Evolutionary conservation across 2,797 vertebrate species (phyloP).

Genomic region (Adrianichthys oophorus): DNA sequence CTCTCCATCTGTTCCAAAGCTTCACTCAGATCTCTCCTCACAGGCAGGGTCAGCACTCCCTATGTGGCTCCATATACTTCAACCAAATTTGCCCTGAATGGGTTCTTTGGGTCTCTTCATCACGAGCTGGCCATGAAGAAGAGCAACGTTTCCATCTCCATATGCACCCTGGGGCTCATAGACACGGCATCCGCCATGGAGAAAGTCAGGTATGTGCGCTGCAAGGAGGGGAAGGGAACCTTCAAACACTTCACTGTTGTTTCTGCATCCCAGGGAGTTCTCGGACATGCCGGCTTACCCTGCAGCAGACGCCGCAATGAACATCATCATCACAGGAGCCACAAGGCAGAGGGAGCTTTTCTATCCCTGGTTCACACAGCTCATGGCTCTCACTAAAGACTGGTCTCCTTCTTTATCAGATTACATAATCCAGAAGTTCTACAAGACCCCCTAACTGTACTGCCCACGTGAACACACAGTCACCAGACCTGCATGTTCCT

Average conservation of each 20-base stretch:
- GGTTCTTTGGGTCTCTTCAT: conserved; percentile 83
- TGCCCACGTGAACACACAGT: not conserved
- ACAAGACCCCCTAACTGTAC: conserved; percentile 16
- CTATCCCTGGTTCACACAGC: conserved; percentile 79
- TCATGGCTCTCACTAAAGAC: conserved; percentile 59
- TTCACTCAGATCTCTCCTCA: conserved; percentile 5
- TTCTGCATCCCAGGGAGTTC: conserved; percentile 60
- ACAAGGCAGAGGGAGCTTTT: conserved; percentile 71
- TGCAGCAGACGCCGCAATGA: conserved; percentile 80
- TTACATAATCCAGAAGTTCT: conserved; percentile 67
- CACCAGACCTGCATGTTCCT: no score
- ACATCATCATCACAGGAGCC: conserved; percentile 81
- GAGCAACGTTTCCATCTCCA: conserved; percentile 80
- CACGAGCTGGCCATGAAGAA: conserved; percentile 84
- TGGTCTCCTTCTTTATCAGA: conserved; percentile 70
- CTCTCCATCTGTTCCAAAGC: not conserved
- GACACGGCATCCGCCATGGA: conserved; percentile 79
- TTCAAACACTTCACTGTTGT: no score
- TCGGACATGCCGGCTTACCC: conserved; percentile 69
- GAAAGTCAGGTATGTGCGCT: conserved; percentile 73
- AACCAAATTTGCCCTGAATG: conserved; percentile 85
- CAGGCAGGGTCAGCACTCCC: conserved; percentile 80
- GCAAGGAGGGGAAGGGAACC: no score
- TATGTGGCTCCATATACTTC: conserved; percentile 80
- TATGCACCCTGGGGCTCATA: conserved; percentile 84